Percentiles rank a stretch among this genome's conserved stretches.
These are phyloP conservation scores for Poeciliopsis presidionis DNA, from an alignment of 2,797 vertebrate species.

Conservation along the genomic window DNA sequence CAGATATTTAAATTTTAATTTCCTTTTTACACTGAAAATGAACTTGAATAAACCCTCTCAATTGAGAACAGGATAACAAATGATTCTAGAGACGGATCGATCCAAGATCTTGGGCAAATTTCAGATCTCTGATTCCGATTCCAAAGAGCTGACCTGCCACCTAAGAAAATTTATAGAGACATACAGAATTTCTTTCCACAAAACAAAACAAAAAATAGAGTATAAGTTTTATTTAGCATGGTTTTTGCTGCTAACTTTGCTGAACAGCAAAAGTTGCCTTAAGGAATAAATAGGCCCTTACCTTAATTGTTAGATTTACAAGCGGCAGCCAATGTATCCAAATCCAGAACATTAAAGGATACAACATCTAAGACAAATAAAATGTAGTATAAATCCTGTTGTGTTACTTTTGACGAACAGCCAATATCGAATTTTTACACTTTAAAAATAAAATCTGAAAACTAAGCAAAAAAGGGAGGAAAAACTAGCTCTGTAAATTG, in stretches of 20 bases:
- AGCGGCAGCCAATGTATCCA: background rate
- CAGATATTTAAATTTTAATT: conserved; percentile 11
- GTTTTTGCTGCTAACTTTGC: background rate
- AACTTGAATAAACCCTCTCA: conserved; percentile 4
- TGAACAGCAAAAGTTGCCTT: background rate
- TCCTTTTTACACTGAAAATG: background rate
- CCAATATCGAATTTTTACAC: background rate
- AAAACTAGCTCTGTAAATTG: background rate
- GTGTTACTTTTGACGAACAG: background rate
- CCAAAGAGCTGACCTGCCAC: background rate
- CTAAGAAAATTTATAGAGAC: background rate
- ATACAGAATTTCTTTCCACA: background rate
- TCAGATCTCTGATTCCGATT: background rate
- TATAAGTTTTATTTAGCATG: background rate
- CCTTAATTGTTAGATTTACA: background rate
- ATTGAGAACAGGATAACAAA: conserved; percentile 27
- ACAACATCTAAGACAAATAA: background rate
- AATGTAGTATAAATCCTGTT: background rate
- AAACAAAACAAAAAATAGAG: background rate
- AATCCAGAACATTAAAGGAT: background rate
- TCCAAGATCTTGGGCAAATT: background rate
- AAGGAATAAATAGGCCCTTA: background rate
- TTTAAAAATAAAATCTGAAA: background rate
- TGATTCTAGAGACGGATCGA: background rate
- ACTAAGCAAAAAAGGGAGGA: background rate